Evolutionary conservation across 2,888 invertebrate genomes (phyloP).

Genomic region (Zygothrica quintamaculata): DNA sequence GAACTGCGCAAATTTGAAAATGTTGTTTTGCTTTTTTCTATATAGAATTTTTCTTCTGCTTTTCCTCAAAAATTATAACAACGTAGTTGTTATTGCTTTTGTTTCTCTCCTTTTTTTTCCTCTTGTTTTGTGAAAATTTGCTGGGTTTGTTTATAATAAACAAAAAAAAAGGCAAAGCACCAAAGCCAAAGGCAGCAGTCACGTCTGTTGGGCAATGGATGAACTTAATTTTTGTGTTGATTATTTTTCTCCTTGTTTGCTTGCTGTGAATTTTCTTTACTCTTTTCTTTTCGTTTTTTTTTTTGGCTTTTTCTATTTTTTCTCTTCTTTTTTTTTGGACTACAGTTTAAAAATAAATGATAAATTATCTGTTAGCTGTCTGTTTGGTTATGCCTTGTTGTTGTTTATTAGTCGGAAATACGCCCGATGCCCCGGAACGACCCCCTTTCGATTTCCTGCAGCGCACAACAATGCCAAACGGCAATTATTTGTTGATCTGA

Average conservation of each 20-base stretch:
- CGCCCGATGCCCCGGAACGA: conserved; percentile 10
- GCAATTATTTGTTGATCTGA: conserved; percentile 48
- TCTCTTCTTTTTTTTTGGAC: conserved; percentile 31
- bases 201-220: conserved; percentile 64
- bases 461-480: conserved; percentile 29
- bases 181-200: conserved; percentile 52
- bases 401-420: conserved; percentile 62
- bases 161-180: conserved; percentile 52
- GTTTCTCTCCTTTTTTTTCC: conserved; percentile 8
- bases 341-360: conserved; percentile 77
- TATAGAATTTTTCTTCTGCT: conserved; percentile 40
- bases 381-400: conserved; percentile 34
- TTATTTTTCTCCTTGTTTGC: conserved; percentile 3
- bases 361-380: conserved; percentile 70
- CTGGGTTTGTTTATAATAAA: conserved; percentile 71
- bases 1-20: conserved; percentile 74
- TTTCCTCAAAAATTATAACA: conserved; percentile 39
- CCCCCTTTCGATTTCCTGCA: conserved; percentile 55
- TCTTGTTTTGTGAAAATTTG: conserved; percentile 56
- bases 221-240: conserved; percentile 57
- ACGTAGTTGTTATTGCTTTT: conserved; percentile 25
- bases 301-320: conserved; percentile 13
- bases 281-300: conserved; percentile 22
- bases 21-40: conserved; percentile 32
- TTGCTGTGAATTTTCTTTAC: not conserved